These are phyloP conservation scores for Onychomys leucogaster DNA, from an alignment of 2,797 vertebrate species.

Conservation along the genomic window DNA sequence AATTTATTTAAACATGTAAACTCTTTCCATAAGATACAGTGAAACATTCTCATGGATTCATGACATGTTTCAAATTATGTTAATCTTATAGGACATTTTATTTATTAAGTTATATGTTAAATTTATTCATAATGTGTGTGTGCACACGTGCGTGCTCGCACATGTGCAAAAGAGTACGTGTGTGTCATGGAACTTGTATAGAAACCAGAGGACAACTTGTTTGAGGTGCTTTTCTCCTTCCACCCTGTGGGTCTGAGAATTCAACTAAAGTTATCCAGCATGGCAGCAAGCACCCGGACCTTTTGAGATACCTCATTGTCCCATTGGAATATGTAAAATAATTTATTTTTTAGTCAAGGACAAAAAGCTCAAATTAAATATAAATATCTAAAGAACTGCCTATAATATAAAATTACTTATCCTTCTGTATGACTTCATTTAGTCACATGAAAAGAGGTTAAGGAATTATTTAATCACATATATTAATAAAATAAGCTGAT, in stretches of 20 bases:
- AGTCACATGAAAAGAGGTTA: slow-evolving; percentile 28
- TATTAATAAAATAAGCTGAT: slow-evolving; percentile 46
- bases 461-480: slow-evolving; percentile 24
- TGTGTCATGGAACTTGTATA: too few relatives aligned
- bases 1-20: not conserved
- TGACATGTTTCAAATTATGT: not conserved
- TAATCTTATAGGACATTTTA: not conserved
- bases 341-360: not conserved
- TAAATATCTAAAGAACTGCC: not conserved
- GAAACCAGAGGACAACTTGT: not conserved
- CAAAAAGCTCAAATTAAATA: slow-evolving; percentile 37
- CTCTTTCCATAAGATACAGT: not conserved
- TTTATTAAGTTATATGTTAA: not conserved
- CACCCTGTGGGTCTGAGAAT: too few relatives aligned
- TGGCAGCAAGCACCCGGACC: not conserved
- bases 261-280: not conserved
- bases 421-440: not conserved
- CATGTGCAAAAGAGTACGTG: too few relatives aligned
- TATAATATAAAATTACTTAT: not conserved
- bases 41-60: not conserved
- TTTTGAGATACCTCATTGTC: not conserved
- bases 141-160: too few relatives aligned
- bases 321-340: not conserved
- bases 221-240: not conserved
- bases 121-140: not conserved